phyloP scores from a whole-genome alignment of 2,113 vertebrate genomes.

The Cynocephalus volans region DNA sequence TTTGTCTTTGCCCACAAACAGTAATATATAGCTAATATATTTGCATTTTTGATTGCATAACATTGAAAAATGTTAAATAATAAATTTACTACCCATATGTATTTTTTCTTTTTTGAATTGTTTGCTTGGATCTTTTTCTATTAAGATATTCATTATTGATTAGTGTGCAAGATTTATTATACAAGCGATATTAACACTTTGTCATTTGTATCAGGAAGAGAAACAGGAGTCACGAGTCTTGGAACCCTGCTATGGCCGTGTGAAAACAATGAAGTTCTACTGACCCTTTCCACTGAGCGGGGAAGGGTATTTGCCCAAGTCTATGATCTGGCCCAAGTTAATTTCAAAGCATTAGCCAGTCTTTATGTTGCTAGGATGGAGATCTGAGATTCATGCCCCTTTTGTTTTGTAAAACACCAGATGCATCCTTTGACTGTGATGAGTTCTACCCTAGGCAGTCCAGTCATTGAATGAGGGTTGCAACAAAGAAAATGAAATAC shows the following conservation, averaged over 20 bases:
- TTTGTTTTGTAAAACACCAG: background rate
- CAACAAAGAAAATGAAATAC: background rate
- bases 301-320: background rate
- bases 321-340: background rate
- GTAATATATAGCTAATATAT: background rate
- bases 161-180: background rate
- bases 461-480: background rate
- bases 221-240: background rate
- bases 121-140: background rate
- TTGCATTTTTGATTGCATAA: background rate
- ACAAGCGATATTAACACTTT: background rate
- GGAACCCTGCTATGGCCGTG: background rate
- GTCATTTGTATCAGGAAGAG: background rate
- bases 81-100: background rate
- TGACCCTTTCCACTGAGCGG: background rate
- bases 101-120: background rate
- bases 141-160: background rate
- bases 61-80: background rate
- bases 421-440: background rate
- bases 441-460: background rate
- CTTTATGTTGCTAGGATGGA: background rate
- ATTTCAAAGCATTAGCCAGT: constrained; percentile 18
- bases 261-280: background rate
- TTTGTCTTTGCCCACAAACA: background rate
- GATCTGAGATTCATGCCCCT: background rate